phyloP scores from a whole-genome alignment of 2,113 vertebrate genomes.

The Oryzias javanicus region DNA sequence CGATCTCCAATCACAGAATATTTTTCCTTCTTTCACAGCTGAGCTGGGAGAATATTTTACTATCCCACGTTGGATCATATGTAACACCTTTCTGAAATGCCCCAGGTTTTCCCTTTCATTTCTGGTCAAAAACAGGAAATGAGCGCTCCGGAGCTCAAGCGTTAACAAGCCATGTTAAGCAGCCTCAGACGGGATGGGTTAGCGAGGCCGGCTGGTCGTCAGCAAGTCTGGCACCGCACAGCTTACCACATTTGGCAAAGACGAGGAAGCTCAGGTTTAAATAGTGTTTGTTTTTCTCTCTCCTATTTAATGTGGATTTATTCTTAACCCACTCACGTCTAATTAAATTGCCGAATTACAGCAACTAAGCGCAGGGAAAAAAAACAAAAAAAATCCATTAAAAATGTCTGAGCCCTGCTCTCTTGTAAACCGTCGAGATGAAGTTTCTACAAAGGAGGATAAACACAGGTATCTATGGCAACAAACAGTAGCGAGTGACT shows the following conservation, averaged over 20 bases:
- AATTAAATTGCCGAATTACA: conserved; percentile 2
- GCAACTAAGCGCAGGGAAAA: not conserved
- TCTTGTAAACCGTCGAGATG: conserved; percentile 11
- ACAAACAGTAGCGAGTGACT: conserved; percentile 51
- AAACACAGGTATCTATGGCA: conserved; percentile 47
- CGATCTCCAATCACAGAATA: conserved; percentile 19
- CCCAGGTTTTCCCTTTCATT: conserved; percentile 18
- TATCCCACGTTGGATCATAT: conserved; percentile 29
- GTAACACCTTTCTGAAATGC: conserved; percentile 44
- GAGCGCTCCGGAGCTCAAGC: conserved; percentile 23
- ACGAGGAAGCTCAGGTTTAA: conserved; percentile 28
- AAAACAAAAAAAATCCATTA: not conserved
- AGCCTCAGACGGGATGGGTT: conserved; percentile 50
- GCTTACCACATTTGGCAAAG: conserved; percentile 45
- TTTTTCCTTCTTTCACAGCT: conserved; percentile 9
- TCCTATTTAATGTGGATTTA: conserved; percentile 11
- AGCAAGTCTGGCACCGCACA: conserved; percentile 51
- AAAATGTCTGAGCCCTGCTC: conserved; percentile 4
- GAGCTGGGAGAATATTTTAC: conserved; percentile 20
- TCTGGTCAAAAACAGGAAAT: conserved; percentile 57
- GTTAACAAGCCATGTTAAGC: conserved; percentile 51
- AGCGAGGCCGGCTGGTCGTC: conserved; percentile 40
- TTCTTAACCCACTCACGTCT: not conserved
- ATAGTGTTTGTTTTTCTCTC: conserved; percentile 47
- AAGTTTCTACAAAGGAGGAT: conserved; percentile 26